phyloP scores from a whole-genome alignment of 2,113 vertebrate genomes.

The Leucopsar rothschildi region DNA sequence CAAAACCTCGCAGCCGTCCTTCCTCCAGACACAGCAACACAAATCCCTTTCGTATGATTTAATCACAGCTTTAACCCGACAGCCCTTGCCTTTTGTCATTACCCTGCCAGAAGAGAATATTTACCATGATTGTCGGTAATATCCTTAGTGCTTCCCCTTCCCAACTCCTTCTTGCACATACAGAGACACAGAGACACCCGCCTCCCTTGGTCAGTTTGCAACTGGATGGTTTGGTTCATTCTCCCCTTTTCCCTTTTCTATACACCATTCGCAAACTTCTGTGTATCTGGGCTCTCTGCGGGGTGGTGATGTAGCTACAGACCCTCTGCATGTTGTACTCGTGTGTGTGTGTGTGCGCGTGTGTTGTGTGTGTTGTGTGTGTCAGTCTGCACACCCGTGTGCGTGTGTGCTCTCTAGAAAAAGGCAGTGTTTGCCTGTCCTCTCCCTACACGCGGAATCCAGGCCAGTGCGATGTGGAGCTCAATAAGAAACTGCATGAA shows the following conservation, averaged over 20 bases:
- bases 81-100: not conserved
- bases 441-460: conserved; percentile 65
- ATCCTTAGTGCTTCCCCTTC: not conserved
- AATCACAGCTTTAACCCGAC: not conserved
- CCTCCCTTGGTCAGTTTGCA: not conserved
- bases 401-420: not conserved
- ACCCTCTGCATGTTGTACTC: not conserved
- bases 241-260: not conserved
- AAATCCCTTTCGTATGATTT: not conserved
- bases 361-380: not conserved
- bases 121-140: not conserved
- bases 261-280: not conserved
- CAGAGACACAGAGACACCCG: not conserved
- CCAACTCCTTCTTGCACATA: not conserved
- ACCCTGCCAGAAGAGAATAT: not conserved
- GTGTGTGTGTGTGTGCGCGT: accelerated
- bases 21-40: not conserved
- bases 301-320: not conserved
- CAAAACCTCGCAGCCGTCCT: not conserved
- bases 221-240: not conserved
- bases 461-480: conserved; percentile 73
- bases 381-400: not conserved
- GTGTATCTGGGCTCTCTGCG: not conserved
- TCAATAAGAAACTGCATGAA: conserved; percentile 92
- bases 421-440: conserved; percentile 34